A percentile compares a stretch with the other conserved stretches of the same genome.
Conservation (phyloP, 2,888 invertebrate species). For the Achlya flavicornis region DNA sequence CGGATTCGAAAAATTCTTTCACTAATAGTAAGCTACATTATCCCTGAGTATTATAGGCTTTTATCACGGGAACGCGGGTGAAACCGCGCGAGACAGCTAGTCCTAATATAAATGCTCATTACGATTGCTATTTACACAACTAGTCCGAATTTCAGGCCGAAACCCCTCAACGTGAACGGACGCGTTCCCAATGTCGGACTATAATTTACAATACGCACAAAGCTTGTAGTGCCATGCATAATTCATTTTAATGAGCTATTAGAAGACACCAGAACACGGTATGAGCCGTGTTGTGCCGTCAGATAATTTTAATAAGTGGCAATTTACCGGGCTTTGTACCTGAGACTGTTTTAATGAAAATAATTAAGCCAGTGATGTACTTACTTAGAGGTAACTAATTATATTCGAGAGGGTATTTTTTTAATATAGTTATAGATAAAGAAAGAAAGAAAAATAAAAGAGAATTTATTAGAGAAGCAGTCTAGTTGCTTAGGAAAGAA, state of each 20-base stretch:
- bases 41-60: no score
- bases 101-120: no score
- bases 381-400: neutral
- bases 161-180: neutral
- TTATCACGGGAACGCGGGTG: no score
- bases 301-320: slow-evolving; percentile 19
- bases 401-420: no score
- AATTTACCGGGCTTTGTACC: slow-evolving; percentile 3
- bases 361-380: neutral
- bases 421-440: no score
- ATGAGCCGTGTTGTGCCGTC: slow-evolving; percentile 10
- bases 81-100: no score
- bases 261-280: slow-evolving; percentile 15
- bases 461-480: no score
- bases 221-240: slow-evolving; percentile 18
- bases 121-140: no score
- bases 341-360: neutral
- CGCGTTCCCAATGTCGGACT: neutral
- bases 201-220: slow-evolving; percentile 16
- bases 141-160: neutral
- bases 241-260: slow-evolving; percentile 25
- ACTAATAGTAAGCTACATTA: no score
- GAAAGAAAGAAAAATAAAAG: no score
- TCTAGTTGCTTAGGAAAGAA: no score
- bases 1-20: no score